Evolutionary conservation across 2,113 vertebrate species (phyloP).

Genomic region (Rhea pennata): DNA sequence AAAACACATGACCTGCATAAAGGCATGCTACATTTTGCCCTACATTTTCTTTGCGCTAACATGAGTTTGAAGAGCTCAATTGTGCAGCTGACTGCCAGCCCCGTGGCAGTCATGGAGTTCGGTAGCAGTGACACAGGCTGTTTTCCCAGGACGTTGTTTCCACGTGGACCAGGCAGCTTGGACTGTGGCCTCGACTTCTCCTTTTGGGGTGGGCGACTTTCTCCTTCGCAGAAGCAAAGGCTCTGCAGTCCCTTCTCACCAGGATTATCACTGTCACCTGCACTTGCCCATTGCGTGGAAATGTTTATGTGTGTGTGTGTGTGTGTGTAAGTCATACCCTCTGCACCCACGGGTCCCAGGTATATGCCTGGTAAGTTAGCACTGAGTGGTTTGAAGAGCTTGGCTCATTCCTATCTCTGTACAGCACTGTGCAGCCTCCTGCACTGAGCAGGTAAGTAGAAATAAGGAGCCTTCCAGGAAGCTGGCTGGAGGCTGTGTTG

Average conservation of each 20-base stretch:
- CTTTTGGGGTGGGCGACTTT: background rate
- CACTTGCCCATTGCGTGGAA: background rate
- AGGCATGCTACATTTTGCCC: background rate
- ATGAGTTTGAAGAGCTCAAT: fast-evolving
- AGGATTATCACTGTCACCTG: fast-evolving
- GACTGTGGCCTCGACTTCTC: background rate
- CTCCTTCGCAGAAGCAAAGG: background rate
- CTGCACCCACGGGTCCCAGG: fast-evolving
- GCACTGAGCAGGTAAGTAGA: background rate
- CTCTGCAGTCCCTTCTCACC: background rate
- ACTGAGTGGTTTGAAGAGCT: background rate
- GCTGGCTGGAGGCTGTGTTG: background rate
- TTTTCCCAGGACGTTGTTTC: background rate
- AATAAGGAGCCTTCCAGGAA: background rate
- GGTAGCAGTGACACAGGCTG: background rate
- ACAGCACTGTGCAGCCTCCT: background rate
- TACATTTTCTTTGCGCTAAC: background rate
- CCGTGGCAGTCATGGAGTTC: fast-evolving
- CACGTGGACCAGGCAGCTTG: background rate
- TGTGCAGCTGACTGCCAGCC: background rate
- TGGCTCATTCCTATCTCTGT: background rate
- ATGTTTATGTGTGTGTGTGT: too few species aligned
- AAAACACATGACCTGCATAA: background rate
- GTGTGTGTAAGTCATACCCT: background rate
- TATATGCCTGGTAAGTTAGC: background rate